These are phyloP conservation scores for Denticeps clupeoides DNA, from an alignment of 2,797 vertebrate genomes.

Conservation along the genomic window DNA sequence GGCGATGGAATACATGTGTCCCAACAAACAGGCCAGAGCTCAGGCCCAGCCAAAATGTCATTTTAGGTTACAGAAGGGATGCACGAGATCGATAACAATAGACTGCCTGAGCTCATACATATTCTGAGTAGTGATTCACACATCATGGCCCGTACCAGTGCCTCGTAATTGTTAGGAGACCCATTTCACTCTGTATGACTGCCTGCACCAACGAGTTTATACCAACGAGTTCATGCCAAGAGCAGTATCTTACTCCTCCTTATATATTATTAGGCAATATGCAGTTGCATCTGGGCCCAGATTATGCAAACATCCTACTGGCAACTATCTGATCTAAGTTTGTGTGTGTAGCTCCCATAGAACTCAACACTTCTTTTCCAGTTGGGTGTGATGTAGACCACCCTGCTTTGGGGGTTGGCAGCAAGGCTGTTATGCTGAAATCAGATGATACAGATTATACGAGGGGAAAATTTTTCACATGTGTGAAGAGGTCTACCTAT, in stretches of 20 bases:
- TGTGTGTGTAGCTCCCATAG: not conserved
- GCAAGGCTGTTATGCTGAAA: not conserved
- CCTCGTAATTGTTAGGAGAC: conserved; percentile 20
- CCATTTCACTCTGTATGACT: too few species aligned
- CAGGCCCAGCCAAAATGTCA: conserved; percentile 1
- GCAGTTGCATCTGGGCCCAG: too few species aligned
- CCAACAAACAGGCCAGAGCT: not conserved
- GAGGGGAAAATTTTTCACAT: not conserved
- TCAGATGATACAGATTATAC: conserved; percentile 14
- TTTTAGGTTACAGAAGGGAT: conserved; percentile 9
- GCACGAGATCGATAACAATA: conserved; percentile 3
- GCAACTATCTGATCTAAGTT: too few species aligned
- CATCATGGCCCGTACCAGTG: conserved; percentile 11
- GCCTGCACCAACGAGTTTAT: too few species aligned
- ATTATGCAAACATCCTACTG: too few species aligned
- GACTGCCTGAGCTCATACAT: too few species aligned
- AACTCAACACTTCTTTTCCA: not conserved
- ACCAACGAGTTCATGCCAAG: too few species aligned
- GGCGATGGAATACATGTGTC: not conserved
- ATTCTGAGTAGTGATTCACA: conserved; percentile 14
- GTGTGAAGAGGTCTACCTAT: not conserved
- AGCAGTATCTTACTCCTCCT: too few species aligned
- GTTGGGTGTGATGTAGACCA: conserved; percentile 4
- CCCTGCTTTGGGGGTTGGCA: not conserved
- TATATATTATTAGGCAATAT: too few species aligned